Evolutionary conservation across 2,797 vertebrate genomes (phyloP), one percentile per base, ranked within the genome.

Genomic region (Knipowitschia caucasica): DNA sequence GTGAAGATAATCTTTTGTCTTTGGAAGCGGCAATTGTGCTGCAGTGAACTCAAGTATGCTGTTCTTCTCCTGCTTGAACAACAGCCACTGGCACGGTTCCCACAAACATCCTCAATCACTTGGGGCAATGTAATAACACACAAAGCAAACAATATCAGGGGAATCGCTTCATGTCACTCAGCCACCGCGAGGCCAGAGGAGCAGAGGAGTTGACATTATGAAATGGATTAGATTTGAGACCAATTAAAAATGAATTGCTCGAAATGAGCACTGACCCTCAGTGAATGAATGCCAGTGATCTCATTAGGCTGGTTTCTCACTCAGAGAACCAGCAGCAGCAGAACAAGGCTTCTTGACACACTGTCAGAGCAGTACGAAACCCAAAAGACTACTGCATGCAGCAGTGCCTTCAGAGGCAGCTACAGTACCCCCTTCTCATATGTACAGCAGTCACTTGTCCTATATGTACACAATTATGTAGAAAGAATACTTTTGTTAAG

Each of bases 231-330:
- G 75, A 87, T 88, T 86, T 87, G 78, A 87, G 82, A 72, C 86
- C 88, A 90, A 89, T 91, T 89, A 91, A 89, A 90, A 88, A 79
- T 66, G 85, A 89, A 90, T 90, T 85, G 84, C 72, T 80, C 44
- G 56, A 80, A 82, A 86, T 86, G 82, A 88, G 85, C 44, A 47
- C 66, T 88, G 88, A 88, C 89, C 87, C 86, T 73, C 44, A 34
- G 67, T 47, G 81, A 87, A 89, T 87, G 86, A 82, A 86, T 75
- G 76, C 75, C 75, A 72, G 73, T 83, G 86, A 89, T 83, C 89
- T 89, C 83, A 91, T 89, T 89, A 89, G 73, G 59, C 58, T 49
- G 62, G 63, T 62, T 69, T 74, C 78, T 87, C 71, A 69, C 59
- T 77, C 70, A 58, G 67, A 63, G 34, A 74, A 69, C 65, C 44